Base-by-base conservation (phyloP, 2,888 invertebrate species). In the Coenonympha glycerion region DNA sequence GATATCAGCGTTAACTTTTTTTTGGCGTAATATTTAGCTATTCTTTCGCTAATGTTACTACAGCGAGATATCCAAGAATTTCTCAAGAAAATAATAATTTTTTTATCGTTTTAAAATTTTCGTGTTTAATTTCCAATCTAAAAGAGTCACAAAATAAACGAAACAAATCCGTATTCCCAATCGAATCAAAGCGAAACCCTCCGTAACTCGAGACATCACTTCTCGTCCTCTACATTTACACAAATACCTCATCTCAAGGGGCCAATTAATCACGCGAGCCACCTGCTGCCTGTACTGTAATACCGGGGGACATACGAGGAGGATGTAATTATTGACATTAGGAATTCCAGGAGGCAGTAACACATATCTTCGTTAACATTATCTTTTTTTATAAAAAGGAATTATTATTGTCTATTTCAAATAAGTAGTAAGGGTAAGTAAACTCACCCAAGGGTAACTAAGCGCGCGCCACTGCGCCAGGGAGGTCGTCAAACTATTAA, bases 211-310 rank as follows among this genome's bases (percentile, higher is more conserved):
- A 45, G 22, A 16, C 34, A 31, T 49, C 21, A 45, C 37, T 46
- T 49, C 18, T 52, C 47, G 37, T 47, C 49, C 50, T 16, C 45
- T 24, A 45, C 34, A 45, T 45, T 50, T 52, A 36, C 39, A 50
- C 47, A 50, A 50, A 51, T 40, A 37, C 48, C 42, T 44, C 44
- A 52, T 63, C 73, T 73, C 76, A 65, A 61, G 62, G 65, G 69
- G 65, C 70, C 76, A 73, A 82, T 83, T 78, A 80, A 81, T 83
- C 81, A 81, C 66, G 50, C 49, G 60, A 64, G 68, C 76, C 79
- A 82, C 81, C 81, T 82, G 81, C 70, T 74, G 68, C 70, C 69
- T 66, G 30, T 68, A 69, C 69, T 73, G 71, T 73, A 71, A 69
- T 73, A 62, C 64, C 61, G 55, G 57, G 65, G 63, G 61, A 60